These are phyloP conservation scores for Drosophila nasuta DNA, from an alignment of 1,140 invertebrate species.

Conservation along the genomic window DNA sequence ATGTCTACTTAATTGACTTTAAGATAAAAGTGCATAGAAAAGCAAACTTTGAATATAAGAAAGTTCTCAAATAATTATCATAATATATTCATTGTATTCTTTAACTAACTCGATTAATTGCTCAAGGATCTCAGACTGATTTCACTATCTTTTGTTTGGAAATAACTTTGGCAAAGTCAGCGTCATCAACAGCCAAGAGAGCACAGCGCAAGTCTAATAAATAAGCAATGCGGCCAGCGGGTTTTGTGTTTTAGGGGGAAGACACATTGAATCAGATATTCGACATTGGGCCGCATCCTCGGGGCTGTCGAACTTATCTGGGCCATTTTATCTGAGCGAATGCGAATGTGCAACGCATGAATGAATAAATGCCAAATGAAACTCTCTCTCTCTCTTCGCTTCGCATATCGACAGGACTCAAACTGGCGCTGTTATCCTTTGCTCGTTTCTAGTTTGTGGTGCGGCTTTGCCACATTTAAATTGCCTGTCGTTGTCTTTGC, in stretches of 20 bases:
- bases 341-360: slow-evolving; percentile 62
- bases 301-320: slow-evolving; percentile 41
- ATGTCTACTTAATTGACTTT: too few relatives aligned
- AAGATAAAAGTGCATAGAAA: too few relatives aligned
- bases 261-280: slow-evolving; percentile 48
- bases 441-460: slow-evolving; percentile 8
- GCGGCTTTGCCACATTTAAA: slow-evolving; percentile 46
- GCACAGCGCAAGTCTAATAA: slow-evolving; percentile 28
- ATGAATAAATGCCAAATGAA: slow-evolving; percentile 58
- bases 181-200: background rate
- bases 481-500: slow-evolving; percentile 40
- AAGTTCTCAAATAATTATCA: too few relatives aligned
- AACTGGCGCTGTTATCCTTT: slow-evolving; percentile 13
- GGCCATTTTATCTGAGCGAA: slow-evolving; percentile 47
- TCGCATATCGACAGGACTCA: slow-evolving; percentile 43
- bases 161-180: background rate
- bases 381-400: slow-evolving; percentile 8
- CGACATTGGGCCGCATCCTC: slow-evolving; percentile 46
- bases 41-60: too few relatives aligned
- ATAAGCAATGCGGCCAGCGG: slow-evolving; percentile 29
- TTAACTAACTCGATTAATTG: too few relatives aligned
- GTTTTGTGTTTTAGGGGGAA: slow-evolving; percentile 21
- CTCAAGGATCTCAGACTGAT: too few relatives aligned
- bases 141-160: background rate
- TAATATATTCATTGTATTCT: too few relatives aligned